These are phyloP conservation scores for Chironomus striatipennis DNA, from an alignment of 1,140 invertebrate genomes.

Conservation along the genomic window DNA sequence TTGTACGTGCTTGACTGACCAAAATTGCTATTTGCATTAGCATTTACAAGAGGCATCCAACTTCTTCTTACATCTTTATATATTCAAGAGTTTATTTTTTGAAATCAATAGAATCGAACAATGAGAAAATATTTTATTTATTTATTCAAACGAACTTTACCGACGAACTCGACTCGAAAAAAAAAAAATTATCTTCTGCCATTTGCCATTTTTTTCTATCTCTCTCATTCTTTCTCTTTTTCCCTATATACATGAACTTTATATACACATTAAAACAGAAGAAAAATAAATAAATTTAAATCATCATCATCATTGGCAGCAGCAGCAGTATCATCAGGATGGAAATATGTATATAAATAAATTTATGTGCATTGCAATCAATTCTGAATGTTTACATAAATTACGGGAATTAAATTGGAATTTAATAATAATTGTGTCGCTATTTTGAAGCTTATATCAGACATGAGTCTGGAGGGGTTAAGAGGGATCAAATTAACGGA, in stretches of 20 bases:
- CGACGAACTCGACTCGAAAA: background rate
- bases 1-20: background rate
- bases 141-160: background rate
- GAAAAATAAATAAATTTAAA: background rate
- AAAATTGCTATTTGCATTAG: constrained; percentile 14
- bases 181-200: background rate
- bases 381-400: background rate
- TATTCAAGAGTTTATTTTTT: background rate
- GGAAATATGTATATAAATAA: background rate
- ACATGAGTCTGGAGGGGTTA: no score
- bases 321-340: background rate
- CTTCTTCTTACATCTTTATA: background rate
- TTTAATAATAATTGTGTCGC: no score
- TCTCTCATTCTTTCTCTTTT: background rate
- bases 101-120: background rate
- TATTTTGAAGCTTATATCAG: no score
- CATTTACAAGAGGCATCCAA: background rate
- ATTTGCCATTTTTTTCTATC: background rate
- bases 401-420: no score
- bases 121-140: background rate
- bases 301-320: background rate
- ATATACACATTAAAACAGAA: background rate
- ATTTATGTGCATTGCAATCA: constrained; percentile 8
- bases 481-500: no score
- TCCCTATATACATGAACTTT: background rate